Conservation (phyloP, 2,113 vertebrate species). For the Poeciliopsis occidentalis region DNA sequence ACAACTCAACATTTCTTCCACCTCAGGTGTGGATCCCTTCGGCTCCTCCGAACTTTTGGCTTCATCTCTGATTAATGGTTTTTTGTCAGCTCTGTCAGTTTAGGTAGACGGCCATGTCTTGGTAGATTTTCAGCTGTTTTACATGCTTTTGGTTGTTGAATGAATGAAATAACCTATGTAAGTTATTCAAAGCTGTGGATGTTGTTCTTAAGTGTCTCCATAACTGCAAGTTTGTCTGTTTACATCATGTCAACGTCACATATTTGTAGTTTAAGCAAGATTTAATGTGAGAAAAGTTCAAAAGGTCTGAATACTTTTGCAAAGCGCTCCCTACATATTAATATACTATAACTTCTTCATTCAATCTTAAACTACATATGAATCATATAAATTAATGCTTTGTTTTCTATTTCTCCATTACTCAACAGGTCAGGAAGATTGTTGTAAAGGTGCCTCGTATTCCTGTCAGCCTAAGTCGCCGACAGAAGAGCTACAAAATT, state of each 20-base stretch:
- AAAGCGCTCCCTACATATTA: background rate
- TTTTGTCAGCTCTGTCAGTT: too few species aligned
- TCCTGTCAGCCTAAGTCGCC: slow-evolving; percentile 90
- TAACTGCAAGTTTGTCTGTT: background rate
- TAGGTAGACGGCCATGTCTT: too few species aligned
- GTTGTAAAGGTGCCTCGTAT: slow-evolving; percentile 97
- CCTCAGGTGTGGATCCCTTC: too few species aligned
- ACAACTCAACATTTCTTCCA: too few species aligned
- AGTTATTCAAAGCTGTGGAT: too few species aligned
- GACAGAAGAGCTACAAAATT: slow-evolving; percentile 98
- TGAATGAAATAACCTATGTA: too few species aligned
- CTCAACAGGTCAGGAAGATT: slow-evolving; percentile 86
- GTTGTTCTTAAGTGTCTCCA: too few species aligned
- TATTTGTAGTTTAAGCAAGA: background rate
- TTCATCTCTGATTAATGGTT: too few species aligned
- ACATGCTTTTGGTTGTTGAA: too few species aligned
- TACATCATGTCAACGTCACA: too few species aligned
- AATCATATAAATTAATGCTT: slow-evolving; percentile 7
- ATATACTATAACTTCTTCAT: background rate
- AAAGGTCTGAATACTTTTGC: background rate
- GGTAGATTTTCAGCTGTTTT: too few species aligned
- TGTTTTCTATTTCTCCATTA: slow-evolving; percentile 24
- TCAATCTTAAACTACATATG: background rate
- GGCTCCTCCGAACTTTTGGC: too few species aligned
- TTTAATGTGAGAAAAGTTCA: background rate